Base-by-base conservation (phyloP, 2,888 invertebrate genomes). In the Leucoma salicis region DNA sequence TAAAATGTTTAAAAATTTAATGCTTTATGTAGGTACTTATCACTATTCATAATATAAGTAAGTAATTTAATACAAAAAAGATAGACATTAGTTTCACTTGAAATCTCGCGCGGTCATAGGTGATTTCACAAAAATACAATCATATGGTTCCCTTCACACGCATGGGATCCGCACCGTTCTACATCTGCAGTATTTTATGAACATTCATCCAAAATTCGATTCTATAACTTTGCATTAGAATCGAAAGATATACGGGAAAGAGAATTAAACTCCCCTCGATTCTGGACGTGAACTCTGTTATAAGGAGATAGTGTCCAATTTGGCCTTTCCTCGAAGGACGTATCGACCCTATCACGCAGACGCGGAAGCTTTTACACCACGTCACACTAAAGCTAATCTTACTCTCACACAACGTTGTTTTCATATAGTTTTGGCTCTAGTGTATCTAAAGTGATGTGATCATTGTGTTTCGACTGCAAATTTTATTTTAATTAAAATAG, bases 321-420 rank as follows among this genome's bases (percentile, higher is more conserved):
- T 85, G 65, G 74, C 65, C 56, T 65, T 60, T 54, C 66, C 62
- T 54, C 51, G 54, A 57, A 59, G 66, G 70, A 60, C 70, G 70
- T 68, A 70, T 70, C 60, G 69, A 62, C 66, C 71, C 71, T 65
- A 76, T 59, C 64, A 82, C 87, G 87, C 87, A 85, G 82, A 66
- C 90, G 90, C 87, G 82, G 80, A 78, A 83, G 74, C 71, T 66
- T 61, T 34, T 63, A 37, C 70, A 33, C 70, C 71, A 84, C 82
- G 82, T 82, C 86, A 78, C 78, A 78, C 77, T 82, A 82, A 84
- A 83, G 86, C 75, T 82, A 79, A 82, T 76, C 74, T 79, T 66
- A 72, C 68, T 58, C 63, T 63, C 65, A 78, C 69, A 64, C 61
- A 63, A 63, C 60, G 66, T 70, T 69, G 66, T 70, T 70, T 70